Evolutionary conservation across 2,797 vertebrate species (phyloP).

Genomic region (Melanotaenia nigrans): DNA sequence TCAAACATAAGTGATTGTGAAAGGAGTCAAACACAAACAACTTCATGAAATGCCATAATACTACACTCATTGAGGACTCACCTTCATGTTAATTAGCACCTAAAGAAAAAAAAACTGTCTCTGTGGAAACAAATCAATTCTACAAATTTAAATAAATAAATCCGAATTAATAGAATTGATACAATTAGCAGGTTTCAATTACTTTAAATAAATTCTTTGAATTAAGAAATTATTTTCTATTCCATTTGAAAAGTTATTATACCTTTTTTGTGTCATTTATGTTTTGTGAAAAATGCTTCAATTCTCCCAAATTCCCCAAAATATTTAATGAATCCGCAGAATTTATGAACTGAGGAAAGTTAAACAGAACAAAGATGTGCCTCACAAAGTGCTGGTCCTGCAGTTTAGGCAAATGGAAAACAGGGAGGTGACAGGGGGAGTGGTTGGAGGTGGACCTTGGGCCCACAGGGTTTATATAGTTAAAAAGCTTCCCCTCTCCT

Average conservation of each 20-base stretch:
- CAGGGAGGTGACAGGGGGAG: conserved; percentile 71
- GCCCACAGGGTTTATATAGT: conserved; percentile 77
- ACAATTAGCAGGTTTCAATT: not conserved
- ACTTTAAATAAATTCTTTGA: not conserved
- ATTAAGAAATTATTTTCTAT: not conserved
- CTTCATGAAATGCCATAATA: too few relatives aligned
- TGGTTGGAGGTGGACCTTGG: conserved; percentile 72
- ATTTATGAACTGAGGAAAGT: conserved; percentile 44
- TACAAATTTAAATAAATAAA: too few relatives aligned
- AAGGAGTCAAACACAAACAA: too few relatives aligned
- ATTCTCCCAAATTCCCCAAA: not conserved
- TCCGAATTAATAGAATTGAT: too few relatives aligned
- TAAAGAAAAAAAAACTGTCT: not conserved
- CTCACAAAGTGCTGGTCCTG: conserved; percentile 44
- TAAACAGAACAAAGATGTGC: conserved; percentile 53
- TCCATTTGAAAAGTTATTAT: not conserved
- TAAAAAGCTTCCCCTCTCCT: conserved; percentile 61
- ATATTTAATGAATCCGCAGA: conserved; percentile 28
- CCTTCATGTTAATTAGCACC: too few relatives aligned
- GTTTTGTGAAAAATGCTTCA: not conserved
- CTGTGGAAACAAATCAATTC: not conserved
- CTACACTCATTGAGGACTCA: too few relatives aligned
- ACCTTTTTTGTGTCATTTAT: not conserved
- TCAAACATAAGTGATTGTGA: too few relatives aligned
- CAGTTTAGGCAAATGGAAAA: conserved; percentile 57